Conservation (phyloP, 2,888 invertebrate species). For the Eremobia ochroleuca region DNA sequence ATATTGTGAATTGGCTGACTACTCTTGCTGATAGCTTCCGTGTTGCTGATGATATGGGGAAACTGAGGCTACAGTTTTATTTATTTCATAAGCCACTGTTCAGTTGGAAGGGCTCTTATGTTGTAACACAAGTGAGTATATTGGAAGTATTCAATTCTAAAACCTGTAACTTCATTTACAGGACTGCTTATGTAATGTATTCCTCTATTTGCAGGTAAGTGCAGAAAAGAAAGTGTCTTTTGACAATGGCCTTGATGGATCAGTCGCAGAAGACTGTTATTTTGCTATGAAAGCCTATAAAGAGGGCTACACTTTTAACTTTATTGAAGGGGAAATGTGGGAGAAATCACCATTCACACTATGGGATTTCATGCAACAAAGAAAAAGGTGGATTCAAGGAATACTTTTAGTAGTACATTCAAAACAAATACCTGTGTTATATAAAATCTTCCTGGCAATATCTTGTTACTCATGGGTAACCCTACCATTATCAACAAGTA, state of each 20-base stretch:
- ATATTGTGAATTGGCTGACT: constrained; percentile 99
- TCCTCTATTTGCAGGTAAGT: constrained; percentile 92
- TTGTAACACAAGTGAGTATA: constrained; percentile 96
- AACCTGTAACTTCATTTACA: neutral
- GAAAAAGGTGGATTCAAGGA: constrained; percentile 99
- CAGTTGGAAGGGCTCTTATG: constrained; percentile 99
- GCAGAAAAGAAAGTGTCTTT: constrained; percentile 98
- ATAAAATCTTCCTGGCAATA: constrained; percentile 95
- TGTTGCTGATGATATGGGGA: constrained; percentile 99
- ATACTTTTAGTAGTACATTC: constrained; percentile 97
- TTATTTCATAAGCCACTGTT: constrained; percentile 98
- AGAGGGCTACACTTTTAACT: constrained; percentile 97
- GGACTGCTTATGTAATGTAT: neutral
- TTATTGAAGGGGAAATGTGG: constrained; percentile 99
- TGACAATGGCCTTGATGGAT: constrained; percentile 98
- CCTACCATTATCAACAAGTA: constrained; percentile 97
- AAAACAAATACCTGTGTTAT: constrained; percentile 94
- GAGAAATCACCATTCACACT: constrained; percentile 99
- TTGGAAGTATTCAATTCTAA: constrained; percentile 3
- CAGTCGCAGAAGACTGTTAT: constrained; percentile 99
- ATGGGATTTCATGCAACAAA: constrained; percentile 98
- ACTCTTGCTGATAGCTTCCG: constrained; percentile 98
- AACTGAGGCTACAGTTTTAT: constrained; percentile 97
- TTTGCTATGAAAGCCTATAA: constrained; percentile 98
- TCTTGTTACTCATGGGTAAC: constrained; percentile 99